Evolutionary conservation across 1,140 invertebrate genomes (phyloP), one percentile per base, ranked within the genome.

Genomic region (Nasonia vitripennis): DNA sequence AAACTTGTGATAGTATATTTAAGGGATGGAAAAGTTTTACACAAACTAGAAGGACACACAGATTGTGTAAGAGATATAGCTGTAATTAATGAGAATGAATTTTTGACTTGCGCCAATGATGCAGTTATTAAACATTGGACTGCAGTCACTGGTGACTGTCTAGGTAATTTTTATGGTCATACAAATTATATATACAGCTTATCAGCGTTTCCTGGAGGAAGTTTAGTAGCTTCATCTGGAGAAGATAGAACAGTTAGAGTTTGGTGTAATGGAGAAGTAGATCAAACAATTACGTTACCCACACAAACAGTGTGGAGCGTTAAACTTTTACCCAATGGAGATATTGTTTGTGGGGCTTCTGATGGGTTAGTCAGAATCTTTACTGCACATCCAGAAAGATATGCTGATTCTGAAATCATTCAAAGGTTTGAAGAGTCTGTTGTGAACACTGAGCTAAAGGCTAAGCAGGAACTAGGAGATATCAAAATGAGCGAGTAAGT

Each of bases 41-140:
- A 93, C 4, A 92, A 90, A 80, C 87, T 95, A 81, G 89, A 94
- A 94, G 98, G 96, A 11, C 98, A 99, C 90, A 96, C 95, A 51
- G 98, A 99, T 90, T 98, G 98, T 94, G 97, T 99, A 0, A 93
- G 98, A 91, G 96, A 95, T 70, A 89, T 99, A 68, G 94, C 95
- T 3, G 94, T 96, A 2, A 91, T 98, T 4, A 95, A 94, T 78
- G 93, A 95, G 34, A 93, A 95, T 41, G 95, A 96, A 74, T 97
- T 99, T 91, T 90, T 98, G 20, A 98, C 98, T 51, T 98, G 97
- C 90, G 95, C 97, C 31, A 99, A 99, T 93, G 98, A 99, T 94
- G 96, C 96, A 0, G 95, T 96, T 5, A 94, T 99, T 20, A 95
- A 96, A 88, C 94, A 96, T 51, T 99, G 98, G 98, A 95, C 94